phyloP scores from a whole-genome alignment of 2,113 vertebrate species.

The Podarcis raffonei region DNA sequence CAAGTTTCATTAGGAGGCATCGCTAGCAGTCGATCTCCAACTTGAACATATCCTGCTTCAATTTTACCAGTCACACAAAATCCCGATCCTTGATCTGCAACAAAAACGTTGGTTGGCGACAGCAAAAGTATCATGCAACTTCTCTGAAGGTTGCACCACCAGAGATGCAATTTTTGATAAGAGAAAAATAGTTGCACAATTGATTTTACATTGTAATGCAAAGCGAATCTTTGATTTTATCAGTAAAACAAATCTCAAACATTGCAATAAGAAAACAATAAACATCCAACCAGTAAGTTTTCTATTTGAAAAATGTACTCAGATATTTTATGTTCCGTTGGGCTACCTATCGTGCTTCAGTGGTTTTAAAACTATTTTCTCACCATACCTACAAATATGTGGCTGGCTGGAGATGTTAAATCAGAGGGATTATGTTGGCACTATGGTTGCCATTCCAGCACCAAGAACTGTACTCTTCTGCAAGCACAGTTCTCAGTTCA shows the following conservation, averaged over 20 bases:
- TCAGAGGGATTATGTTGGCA: not conserved
- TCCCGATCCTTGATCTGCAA: slow-evolving; percentile 95
- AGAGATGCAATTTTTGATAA: slow-evolving; percentile 28
- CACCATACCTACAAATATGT: not conserved
- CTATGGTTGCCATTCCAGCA: not conserved
- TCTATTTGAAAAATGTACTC: not conserved
- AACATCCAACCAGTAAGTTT: not conserved
- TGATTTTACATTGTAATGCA: slow-evolving; percentile 61
- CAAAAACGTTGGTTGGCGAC: slow-evolving; percentile 37
- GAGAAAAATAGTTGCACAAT: slow-evolving; percentile 31
- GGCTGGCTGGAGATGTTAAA: not conserved
- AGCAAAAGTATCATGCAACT: not conserved
- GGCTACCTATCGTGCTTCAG: not conserved
- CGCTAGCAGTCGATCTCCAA: slow-evolving; percentile 88
- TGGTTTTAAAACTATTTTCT: not conserved
- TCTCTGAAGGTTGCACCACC: not conserved
- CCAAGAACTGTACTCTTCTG: not conserved
- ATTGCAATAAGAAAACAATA: not conserved
- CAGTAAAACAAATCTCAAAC: not conserved
- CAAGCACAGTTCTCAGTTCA: not conserved
- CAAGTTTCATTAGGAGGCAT: slow-evolving; percentile 99
- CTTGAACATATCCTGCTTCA: slow-evolving; percentile 94
- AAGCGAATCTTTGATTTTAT: slow-evolving; percentile 20
- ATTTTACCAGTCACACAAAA: slow-evolving; percentile 98
- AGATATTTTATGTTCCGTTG: too few species aligned